Percentiles rank a stretch among this genome's conserved stretches.
Conservation (phyloP, 2,113 vertebrate species). For the Heterotilapia buettikoferi region DNA sequence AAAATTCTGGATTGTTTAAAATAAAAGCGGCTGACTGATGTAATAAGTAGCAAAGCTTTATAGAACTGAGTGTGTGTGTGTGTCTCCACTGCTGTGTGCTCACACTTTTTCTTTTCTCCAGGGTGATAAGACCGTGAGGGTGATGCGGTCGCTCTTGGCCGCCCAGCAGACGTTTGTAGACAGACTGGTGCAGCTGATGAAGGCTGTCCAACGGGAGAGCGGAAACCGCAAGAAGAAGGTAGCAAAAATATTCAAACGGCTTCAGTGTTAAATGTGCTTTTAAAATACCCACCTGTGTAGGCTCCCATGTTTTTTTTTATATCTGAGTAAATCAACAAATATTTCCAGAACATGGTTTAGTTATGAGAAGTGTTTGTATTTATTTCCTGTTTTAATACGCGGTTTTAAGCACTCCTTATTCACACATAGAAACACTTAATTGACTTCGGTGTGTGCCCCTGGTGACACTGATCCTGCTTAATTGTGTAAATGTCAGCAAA, state of each 20-base stretch:
- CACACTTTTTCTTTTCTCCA: constrained; percentile 32
- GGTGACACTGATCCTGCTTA: not conserved
- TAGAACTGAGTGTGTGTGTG: not conserved
- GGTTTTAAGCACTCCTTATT: not conserved
- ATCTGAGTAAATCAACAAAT: not conserved
- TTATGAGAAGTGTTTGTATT: not conserved
- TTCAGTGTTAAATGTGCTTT: not conserved
- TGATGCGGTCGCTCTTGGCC: constrained; percentile 93
- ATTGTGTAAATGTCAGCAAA: not conserved
- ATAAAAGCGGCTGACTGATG: not conserved
- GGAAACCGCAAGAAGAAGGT: constrained; percentile 98
- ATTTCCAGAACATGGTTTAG: not conserved
- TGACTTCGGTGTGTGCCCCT: not conserved
- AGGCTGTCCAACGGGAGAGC: constrained; percentile 95
- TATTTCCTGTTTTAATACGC: not conserved
- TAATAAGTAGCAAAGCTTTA: fast-evolving
- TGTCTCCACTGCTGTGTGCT: not conserved
- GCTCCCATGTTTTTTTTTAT: not conserved
- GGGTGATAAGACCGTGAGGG: constrained; percentile 94
- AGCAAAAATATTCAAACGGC: not conserved
- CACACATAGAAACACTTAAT: not conserved
- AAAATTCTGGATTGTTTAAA: not conserved
- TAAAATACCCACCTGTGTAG: not conserved
- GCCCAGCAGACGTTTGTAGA: constrained; percentile 97
- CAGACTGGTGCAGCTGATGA: constrained; percentile 94